Evolutionary conservation across 2,113 vertebrate species (phyloP), one percentile per base, ranked within the genome.

Genomic region (Petromus typicus): DNA sequence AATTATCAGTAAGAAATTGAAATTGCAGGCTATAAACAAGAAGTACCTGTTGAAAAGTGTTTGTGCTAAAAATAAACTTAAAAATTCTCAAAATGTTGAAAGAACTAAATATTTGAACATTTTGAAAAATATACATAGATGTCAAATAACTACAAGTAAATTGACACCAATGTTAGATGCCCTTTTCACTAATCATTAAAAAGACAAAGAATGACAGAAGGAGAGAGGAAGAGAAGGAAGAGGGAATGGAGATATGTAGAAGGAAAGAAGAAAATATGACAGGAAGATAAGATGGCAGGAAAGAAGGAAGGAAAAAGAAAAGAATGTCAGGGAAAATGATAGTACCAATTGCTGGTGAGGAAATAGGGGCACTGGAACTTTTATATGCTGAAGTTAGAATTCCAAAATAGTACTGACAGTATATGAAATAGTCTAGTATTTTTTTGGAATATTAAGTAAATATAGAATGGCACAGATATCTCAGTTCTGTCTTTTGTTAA

Each of bases 211-310:
- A 4, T 6, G 18, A 1, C 16, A 4, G 5, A 25, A 45, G 1
- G 1, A 13, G 7, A 40, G 43, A n/a, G 48, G 61, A 5, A 40
- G 0, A 34, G 63, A 34, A 54, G 57, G 27, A 73, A 61, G 8
- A 32, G 16, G 10, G 63, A 34, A 64, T 61, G 22, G 59, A 64
- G 61, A 11, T 2, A 71, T 32, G 34, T 12, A 2, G 20, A 34
- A n/a, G 7, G 25, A 45, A 71, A 14, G 8, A 40, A 32, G 30
- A 32, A 2, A 7, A 6, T 2, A 71, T 51, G 48, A 51, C 48
- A 79, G 12, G 0, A 14, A 8, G 7, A 13, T 51, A 27, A 56
- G 7, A 40, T 4, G 27, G 6, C 18, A 5, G 4, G 7, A 2
- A 30, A 8, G 4, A n/a, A 54, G 0, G 1, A 4, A 10, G 30